A percentile compares a stretch with the other conserved stretches of the same genome.
Conservation (phyloP, 2,113 vertebrate genomes). For the Sialia sialis region DNA sequence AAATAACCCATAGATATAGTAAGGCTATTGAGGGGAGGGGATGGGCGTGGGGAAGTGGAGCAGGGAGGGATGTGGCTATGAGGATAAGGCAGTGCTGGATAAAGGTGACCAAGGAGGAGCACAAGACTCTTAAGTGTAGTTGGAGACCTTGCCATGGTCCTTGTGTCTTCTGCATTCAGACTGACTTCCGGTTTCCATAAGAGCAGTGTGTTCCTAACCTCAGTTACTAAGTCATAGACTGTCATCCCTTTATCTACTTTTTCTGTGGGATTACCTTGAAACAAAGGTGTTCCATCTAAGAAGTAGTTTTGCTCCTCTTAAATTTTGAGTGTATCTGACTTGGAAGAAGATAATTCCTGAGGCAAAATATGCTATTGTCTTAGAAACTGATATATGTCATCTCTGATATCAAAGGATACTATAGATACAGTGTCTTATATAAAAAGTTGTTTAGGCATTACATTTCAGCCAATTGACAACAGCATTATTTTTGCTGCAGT, state of each 20-base stretch:
- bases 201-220: neutral
- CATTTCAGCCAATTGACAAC: neutral
- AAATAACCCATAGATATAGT: neutral
- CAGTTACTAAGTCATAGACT: neutral
- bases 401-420: neutral
- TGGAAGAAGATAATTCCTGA: neutral
- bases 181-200: neutral
- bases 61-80: neutral
- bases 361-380: neutral
- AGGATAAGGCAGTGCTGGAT: neutral
- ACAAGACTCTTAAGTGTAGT: neutral
- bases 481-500: neutral
- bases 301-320: neutral
- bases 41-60: accelerated
- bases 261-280: neutral
- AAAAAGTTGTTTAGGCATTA: neutral
- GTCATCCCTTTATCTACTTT: neutral
- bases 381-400: neutral
- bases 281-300: neutral
- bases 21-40: neutral
- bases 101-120: neutral
- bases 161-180: neutral
- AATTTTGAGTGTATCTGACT: neutral
- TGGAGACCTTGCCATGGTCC: neutral
- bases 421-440: neutral